Base-by-base conservation (phyloP, 53 echinoderm and acorn worm genomes). In the Temnopleurus reevesii region DNA sequence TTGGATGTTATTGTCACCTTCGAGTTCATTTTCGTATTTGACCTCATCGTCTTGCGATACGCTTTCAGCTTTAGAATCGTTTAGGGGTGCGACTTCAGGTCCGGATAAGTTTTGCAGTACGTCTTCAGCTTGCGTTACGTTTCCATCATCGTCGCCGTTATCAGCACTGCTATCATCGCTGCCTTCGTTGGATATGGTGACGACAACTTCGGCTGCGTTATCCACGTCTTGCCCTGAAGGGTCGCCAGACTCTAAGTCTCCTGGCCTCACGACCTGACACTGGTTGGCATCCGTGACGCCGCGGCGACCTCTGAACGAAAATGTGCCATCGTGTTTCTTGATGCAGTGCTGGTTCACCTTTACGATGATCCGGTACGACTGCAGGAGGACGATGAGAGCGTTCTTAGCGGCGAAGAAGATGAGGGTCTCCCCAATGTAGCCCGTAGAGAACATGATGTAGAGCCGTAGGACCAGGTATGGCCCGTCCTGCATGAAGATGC, bases 331-430 rank as follows among this genome's bases (percentile, higher is more conserved):
- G 56, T 24, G 83, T 23, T 55, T 83, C 31, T 55, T 83, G 21
- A 19, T 4, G 7, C 17, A 4, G 21, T 4, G 5, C 36, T 83
- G 33, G 33, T 18, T n/a, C n/a, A 83, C 55, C 83, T 83, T 83
- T 18, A 83, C 55, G 27, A 33, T 49, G 33, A 87, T 26, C 47
- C 88, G 88, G 23, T 87, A 87, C 9, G 55, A 24, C 71, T 87
- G 88, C 10, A 87, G 53, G 51, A 53, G 17, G 34, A 87, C 88
- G 53, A 87, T 66, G 24, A 87, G 43, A 9, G 71, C 71, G 71
- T 87, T 87, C 34, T 87, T 87, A 9, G 88, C 88, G 19, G 88
- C 88, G 63, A 87, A 87, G 54, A 87, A 87, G 71, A 87, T 87
- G 51, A 87, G 88, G 21, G 88, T 87, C 53, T 87, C 88, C 29